Evolutionary conservation across 37 sponge, comb jelly and placozoan species (phyloP), one percentile per base, ranked within the genome.

Genomic region (Beroe ovata): DNA sequence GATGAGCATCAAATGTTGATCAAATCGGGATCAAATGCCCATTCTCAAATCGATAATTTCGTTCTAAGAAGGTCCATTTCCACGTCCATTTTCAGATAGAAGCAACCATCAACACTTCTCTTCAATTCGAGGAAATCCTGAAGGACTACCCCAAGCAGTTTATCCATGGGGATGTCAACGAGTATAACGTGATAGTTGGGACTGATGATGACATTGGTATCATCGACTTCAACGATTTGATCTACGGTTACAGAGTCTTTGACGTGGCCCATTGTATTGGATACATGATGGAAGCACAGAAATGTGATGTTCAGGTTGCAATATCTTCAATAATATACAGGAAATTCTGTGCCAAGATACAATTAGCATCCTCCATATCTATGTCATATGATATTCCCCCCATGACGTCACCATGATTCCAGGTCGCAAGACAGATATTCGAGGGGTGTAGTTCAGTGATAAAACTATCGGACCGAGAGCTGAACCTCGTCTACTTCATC

Each of bases 201-300:
- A 35, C 39, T 1, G 84, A 77, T 41, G 54, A 20, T 1, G 84
- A 42, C 23, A 39, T 41, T 0, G 41, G 84, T 0, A 39, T 77
- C 26, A 77, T 77, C 38, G 84, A 77, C 28, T 77, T 77, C 28
- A 77, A 77, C 54, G 84, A 77, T 25, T 23, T 77, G 84, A 77
- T 41, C 20, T 35, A 11, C 26, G 16, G 36, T 4, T 42, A 39
- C 54, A 39, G 84, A 25, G 84, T 77, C 0, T 39, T 77, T 16
- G 84, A 77, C 23, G 22, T 77, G 42, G 84, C 38, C 1, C 84
- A 77, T 25, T 77, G 41, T 77, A 19, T 77, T 19, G 84, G 54
- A 21, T 77, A 77, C 84, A 77, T 77, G 84, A 41, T 40, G 14
- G n/a, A 40, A 0, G 42, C 84, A 21, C 84, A 77, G 28, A 4